Evolutionary conservation across 2,888 invertebrate species (phyloP), one percentile per base, ranked within the genome.

Genomic region (Didymodactylos carnosus): DNA sequence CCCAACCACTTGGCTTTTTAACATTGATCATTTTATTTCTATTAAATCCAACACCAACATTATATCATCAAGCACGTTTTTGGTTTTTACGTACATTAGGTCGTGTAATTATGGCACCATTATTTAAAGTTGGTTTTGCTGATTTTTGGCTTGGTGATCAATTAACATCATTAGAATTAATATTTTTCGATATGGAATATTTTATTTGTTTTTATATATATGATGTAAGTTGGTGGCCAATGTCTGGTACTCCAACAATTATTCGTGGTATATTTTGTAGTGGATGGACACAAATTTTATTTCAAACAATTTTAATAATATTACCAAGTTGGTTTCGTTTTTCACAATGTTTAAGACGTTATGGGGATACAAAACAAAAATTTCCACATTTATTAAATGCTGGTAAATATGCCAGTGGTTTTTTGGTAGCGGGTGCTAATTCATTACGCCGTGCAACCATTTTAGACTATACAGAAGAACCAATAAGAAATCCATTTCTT

Each of bases 131-230:
- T 16, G 72, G 46, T 29, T 75, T 75, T 46, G 94, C 95, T 35
- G 95, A 97, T 85, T 97, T 97, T 87, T 97, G 95, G 95, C 88
- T 97, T 82, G 95, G 94, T 8, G 95, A 97, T 86, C 97, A 97
- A 83, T 86, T 95, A 80, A 97, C 94, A 84, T 94, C 94, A 73
- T 86, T 98, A 77, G 90, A 88, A 0, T 90, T 89, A 0, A 90
- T 92, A 6, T 88, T 98, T 77, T 85, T 94, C 19, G 98, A 98
- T 84, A 89, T 95, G 81, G 94, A 97, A 80, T 98, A 91, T 83
- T 87, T 95, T 77, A 83, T 91, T 40, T 94, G 95, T 79, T 83
- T 94, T 84, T 99, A 95, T 81, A 86, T 83, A 0, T 81, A 83
- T 41, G 83, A 86, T 78, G 83, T 86, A 23, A 79, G 81, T 40